Evolutionary conservation across 1,140 invertebrate genomes (phyloP).

Genomic region (Drosophila seguyi): DNA sequence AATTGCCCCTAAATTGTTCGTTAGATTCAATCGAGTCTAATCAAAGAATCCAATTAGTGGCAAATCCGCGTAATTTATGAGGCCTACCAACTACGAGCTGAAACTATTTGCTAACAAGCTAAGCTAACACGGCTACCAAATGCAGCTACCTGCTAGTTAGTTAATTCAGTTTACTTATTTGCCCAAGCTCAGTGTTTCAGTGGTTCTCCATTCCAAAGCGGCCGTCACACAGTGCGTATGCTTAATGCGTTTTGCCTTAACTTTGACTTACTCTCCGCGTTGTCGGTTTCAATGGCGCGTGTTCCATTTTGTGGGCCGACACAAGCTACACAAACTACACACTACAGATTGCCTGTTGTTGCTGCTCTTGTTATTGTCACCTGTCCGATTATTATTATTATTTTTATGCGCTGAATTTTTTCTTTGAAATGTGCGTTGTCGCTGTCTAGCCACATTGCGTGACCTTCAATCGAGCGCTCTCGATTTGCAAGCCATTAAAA

Average conservation of each 20-base stretch:
- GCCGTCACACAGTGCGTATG: slow-evolving; percentile 70
- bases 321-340: slow-evolving; percentile 50
- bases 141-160: slow-evolving; percentile 59
- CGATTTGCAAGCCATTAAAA: slow-evolving; percentile 77
- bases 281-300: slow-evolving; percentile 57
- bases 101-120: slow-evolving; percentile 73
- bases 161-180: slow-evolving; percentile 57
- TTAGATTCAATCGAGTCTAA: background rate
- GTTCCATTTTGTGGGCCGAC: slow-evolving; percentile 68
- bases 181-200: slow-evolving; percentile 18
- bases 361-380: slow-evolving; percentile 76
- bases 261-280: slow-evolving; percentile 43
- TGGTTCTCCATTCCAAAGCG: slow-evolving; percentile 43
- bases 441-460: slow-evolving; percentile 48
- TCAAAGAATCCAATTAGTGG: slow-evolving; percentile 58
- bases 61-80: slow-evolving; percentile 54
- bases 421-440: slow-evolving; percentile 71
- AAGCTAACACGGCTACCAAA: slow-evolving; percentile 60
- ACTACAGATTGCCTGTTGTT: slow-evolving; percentile 26
- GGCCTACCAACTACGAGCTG: slow-evolving; percentile 18
- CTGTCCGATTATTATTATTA: slow-evolving; percentile 75
- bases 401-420: slow-evolving; percentile 33
- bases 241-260: slow-evolving; percentile 61
- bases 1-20: background rate
- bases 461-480: slow-evolving; percentile 65